Percentiles rank a stretch among this genome's conserved stretches.
These are phyloP conservation scores for Platanista minor DNA, from an alignment of 2,113 vertebrate species.

Conservation along the genomic window DNA sequence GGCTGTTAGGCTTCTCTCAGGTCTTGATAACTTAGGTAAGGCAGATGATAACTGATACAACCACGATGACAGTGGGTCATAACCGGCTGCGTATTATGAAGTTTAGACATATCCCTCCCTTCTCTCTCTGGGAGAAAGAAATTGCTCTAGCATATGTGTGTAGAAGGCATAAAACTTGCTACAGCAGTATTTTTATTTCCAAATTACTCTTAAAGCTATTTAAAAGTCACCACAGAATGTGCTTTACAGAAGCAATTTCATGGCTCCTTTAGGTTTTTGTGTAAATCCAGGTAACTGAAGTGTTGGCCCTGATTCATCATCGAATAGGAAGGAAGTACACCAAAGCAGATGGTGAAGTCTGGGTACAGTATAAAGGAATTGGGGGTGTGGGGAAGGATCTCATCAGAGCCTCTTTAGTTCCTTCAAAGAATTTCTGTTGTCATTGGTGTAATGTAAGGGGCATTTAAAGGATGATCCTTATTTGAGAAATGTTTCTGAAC, in stretches of 20 bases:
- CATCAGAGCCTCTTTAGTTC: background rate
- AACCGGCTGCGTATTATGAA: conserved; percentile 41
- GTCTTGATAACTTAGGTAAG: conserved; percentile 10
- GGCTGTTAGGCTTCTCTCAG: conserved; percentile 21
- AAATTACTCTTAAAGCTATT: conserved; percentile 70
- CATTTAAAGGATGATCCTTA: conserved; percentile 50
- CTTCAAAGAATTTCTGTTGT: background rate
- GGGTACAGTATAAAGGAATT: background rate
- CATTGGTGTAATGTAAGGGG: conserved; percentile 33
- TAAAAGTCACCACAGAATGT: conserved; percentile 60
- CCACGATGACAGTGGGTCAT: conserved; percentile 36
- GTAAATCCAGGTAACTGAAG: conserved; percentile 63
- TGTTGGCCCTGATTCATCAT: conserved; percentile 42
- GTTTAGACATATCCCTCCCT: conserved; percentile 34
- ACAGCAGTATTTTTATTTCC: conserved; percentile 67
- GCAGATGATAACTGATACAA: conserved; percentile 65
- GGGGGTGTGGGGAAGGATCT: background rate
- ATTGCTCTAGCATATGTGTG: conserved; percentile 44
- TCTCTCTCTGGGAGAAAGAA: conserved; percentile 35
- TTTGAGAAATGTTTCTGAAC: conserved; percentile 66
- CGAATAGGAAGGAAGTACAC: conserved; percentile 6
- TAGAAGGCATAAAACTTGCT: conserved; percentile 65
- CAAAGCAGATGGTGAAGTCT: background rate
- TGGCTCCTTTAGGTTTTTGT: conserved; percentile 61
- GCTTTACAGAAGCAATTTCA: conserved; percentile 66